Evolutionary conservation across 2,888 invertebrate genomes (phyloP).

Genomic region (Epiblema foenella): DNA sequence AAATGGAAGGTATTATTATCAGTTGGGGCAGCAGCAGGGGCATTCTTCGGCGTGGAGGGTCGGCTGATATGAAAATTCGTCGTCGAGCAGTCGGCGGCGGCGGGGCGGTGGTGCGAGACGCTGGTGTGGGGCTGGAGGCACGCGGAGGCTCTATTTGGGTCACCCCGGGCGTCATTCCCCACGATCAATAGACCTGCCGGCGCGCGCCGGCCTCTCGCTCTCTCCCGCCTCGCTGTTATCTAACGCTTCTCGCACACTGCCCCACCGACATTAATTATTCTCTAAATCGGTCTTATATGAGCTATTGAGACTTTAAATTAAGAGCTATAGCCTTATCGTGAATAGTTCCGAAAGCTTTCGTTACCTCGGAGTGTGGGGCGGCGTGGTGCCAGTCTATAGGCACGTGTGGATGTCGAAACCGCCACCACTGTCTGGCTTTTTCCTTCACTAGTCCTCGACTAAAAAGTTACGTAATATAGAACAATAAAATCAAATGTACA

Average conservation of each 20-base stretch:
- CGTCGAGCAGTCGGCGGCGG: constrained; percentile 70
- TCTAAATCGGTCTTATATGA: constrained; percentile 67
- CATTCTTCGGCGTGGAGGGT: constrained; percentile 74
- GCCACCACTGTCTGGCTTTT: constrained; percentile 50
- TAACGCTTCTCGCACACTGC: constrained; percentile 78
- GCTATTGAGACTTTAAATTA: constrained; percentile 59
- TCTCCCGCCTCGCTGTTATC: constrained; percentile 73
- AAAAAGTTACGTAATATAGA: constrained; percentile 60
- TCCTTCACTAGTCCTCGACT: constrained; percentile 50
- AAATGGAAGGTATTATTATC: constrained; percentile 74
- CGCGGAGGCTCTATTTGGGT: constrained; percentile 84
- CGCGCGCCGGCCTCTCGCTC: constrained; percentile 78
- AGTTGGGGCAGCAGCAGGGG: constrained; percentile 61
- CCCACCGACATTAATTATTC: constrained; percentile 79
- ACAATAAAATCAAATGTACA: constrained; percentile 58
- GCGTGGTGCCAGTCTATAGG: neutral
- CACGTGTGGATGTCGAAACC: constrained; percentile 37
- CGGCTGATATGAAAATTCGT: constrained; percentile 83
- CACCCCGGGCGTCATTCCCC: constrained; percentile 84
- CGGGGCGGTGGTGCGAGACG: constrained; percentile 56
- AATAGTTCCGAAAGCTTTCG: constrained; percentile 24
- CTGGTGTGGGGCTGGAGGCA: constrained; percentile 66
- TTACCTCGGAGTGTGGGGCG: constrained; percentile 14
- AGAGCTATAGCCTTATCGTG: constrained; percentile 50
- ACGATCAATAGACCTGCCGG: constrained; percentile 80